Evolutionary conservation across 2,113 vertebrate species (phyloP).

Genomic region (Sula dactylatra): DNA sequence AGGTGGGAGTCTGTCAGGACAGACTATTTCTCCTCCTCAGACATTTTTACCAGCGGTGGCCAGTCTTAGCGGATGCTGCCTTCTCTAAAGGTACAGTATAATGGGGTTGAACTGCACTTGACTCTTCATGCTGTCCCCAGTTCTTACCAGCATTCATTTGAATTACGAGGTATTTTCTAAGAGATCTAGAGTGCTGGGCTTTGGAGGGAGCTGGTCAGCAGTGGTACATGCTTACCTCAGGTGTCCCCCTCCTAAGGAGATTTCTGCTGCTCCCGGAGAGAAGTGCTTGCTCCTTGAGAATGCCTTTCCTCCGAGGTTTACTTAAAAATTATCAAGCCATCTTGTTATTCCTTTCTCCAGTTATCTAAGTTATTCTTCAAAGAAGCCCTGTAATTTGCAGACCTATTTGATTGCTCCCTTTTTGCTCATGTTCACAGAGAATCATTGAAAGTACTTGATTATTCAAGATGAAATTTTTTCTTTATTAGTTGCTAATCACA

Average conservation of each 20-base stretch:
- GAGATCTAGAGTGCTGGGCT: not conserved
- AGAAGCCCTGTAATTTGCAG: not conserved
- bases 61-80: not conserved
- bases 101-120: not conserved
- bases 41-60: not conserved
- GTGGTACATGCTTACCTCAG: not conserved
- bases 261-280: not conserved
- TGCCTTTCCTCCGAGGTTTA: not conserved
- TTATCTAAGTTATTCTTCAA: not conserved
- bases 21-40: not conserved
- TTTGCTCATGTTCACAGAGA: not conserved
- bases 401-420: not conserved
- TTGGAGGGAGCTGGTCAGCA: not conserved
- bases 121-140: not conserved
- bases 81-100: not conserved
- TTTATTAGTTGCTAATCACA: not conserved
- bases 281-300: not conserved
- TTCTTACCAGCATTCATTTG: not conserved
- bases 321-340: not conserved
- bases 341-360: not conserved
- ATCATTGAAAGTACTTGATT: not conserved
- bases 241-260: not conserved
- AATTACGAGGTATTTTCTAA: not conserved
- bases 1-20: not conserved
- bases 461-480: not conserved